Evolutionary conservation across 2,888 invertebrate genomes (phyloP), one percentile per base, ranked within the genome.

Genomic region (Bellardia bayeri): DNA sequence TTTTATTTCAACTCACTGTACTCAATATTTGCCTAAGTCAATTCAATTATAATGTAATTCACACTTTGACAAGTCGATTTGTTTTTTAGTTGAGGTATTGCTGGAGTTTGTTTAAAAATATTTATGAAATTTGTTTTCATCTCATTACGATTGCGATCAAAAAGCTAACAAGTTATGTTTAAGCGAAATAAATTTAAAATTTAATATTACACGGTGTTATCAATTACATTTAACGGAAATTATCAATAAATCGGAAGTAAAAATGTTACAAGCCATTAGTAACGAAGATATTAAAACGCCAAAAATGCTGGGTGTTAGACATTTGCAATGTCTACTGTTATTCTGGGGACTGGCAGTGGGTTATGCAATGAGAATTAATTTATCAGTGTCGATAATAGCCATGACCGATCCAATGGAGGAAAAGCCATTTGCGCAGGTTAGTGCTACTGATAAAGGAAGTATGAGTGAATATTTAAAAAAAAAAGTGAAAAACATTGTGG

Each of bases 381-480:
- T 97, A 90, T 96, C 96, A 0, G 96, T 97, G 16, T 96, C 96
- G 0, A 95, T 97, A 66, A 95, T 97, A 3, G 96, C 96, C 42
- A 97, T 97, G 96, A 95, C 96, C 0, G 95, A 96, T 89, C 90
- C 92, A 0, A 13, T 90, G 89, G 11, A 91, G 91, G 89, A 90
- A n/a, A 92, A 93, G 89, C 90, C 91, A 0, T 49, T 91, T 45
- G 92, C 91, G 84, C 91, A 91, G 5, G 93, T 93, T 89, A 90
- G 92, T 42, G 63, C 3, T n/a, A 7, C 11, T 23, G 37, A 23
- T 23, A 23, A 23, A 23, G 23, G 23, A 23, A 23, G 23, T 23
- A 1, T 23, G 23, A 23, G 23, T 23, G 1, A 23, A 23, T 23
- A 23, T 23, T 1, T 23, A 23, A 0, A 23, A 23, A 23, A 23